Evolutionary conservation across 2,797 vertebrate species (phyloP).

Genomic region (Lepus oiostolus): DNA sequence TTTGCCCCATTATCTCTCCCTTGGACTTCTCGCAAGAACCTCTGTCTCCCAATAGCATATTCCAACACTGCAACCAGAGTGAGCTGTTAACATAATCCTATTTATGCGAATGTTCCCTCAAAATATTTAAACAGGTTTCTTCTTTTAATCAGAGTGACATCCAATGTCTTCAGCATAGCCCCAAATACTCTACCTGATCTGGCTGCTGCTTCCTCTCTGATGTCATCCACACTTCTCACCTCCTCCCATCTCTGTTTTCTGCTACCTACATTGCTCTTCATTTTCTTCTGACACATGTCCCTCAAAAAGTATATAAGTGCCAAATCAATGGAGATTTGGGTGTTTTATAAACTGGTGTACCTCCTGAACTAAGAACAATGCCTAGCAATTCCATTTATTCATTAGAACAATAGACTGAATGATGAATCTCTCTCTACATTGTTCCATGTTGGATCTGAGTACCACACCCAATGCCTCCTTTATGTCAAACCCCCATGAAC

Average conservation of each 20-base stretch:
- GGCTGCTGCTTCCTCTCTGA: not conserved
- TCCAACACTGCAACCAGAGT: not conserved
- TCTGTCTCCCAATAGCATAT: not conserved
- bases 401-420: not conserved
- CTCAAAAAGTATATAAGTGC: not conserved
- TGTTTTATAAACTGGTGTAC: not conserved
- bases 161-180: not conserved
- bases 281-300: not conserved
- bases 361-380: not conserved
- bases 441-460: not conserved
- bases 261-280: not conserved
- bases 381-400: not conserved
- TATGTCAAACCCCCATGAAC: not conserved
- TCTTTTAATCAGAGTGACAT: not conserved
- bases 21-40: not conserved
- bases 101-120: not conserved
- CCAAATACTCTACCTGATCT: not conserved
- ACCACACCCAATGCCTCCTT: not conserved
- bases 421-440: not conserved
- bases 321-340: not conserved
- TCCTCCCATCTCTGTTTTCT: not conserved
- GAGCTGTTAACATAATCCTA: not conserved
- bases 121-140: not conserved
- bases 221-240: not conserved
- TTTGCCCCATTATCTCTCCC: not conserved